Conservation (phyloP, 2,113 vertebrate species). For the Campylomormyrus numenius region DNA sequence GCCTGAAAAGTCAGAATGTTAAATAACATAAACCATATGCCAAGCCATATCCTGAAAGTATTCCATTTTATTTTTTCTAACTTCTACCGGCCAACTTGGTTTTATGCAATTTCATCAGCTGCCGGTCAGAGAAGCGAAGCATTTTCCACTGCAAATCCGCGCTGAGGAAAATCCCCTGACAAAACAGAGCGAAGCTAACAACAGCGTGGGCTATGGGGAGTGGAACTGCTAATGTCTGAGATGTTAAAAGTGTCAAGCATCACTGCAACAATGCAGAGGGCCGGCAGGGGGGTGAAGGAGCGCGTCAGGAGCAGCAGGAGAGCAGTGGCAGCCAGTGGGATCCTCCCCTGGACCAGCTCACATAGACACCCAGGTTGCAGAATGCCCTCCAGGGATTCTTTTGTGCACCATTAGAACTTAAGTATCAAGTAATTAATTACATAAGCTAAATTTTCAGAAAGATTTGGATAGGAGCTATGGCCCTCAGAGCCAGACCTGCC, state of each 20-base stretch:
- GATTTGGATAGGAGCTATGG: not conserved
- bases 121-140: slow-evolving; percentile 39
- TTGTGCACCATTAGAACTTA: not conserved
- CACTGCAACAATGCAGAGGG: slow-evolving; percentile 14
- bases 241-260: slow-evolving; percentile 26
- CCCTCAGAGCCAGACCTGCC: not conserved
- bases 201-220: slow-evolving; percentile 44
- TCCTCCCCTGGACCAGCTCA: slow-evolving; percentile 7
- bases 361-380: not conserved
- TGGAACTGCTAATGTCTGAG: slow-evolving; percentile 34
- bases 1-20: slow-evolving; percentile 46
- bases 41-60: slow-evolving; percentile 51
- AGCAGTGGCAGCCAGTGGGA: slow-evolving; percentile 17
- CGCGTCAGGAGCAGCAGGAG: not conserved
- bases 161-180: slow-evolving; percentile 43
- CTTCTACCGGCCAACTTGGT: slow-evolving; percentile 49
- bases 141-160: slow-evolving; percentile 46
- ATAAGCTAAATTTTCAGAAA: not conserved
- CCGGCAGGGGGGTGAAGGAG: slow-evolving; percentile 9
- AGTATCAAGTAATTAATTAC: slow-evolving; percentile 3
- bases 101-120: slow-evolving; percentile 51
- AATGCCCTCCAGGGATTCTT: not conserved
- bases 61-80: slow-evolving; percentile 28
- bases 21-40: slow-evolving; percentile 54
- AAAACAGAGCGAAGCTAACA: slow-evolving; percentile 41